Base-by-base conservation (phyloP, 92 coral and sea anemone species). In the Metridium senile region DNA sequence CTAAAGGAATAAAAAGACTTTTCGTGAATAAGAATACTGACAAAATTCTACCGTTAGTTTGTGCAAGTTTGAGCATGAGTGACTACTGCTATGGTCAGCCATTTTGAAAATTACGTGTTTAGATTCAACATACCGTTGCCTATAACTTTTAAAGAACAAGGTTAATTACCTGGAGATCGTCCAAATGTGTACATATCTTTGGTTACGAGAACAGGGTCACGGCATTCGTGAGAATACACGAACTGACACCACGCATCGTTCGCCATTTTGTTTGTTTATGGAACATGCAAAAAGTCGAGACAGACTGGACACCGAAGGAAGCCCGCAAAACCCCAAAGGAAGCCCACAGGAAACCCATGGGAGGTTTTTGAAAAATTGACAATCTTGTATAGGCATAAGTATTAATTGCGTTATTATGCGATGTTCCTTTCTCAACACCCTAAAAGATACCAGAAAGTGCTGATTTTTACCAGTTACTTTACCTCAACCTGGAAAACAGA, bases 201-300 rank as follows among this genome's bases (percentile, higher is more conserved):
- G 11, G 74, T 77, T 18, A 93, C 79, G 19, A 68, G 77, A 27
- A 93, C 65, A 7, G 98, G 98, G 18, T 97, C 85, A 66, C 82
- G 82, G 59, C 86, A 74, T 39, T 81, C 93, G 59, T 86, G 84
- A 0, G 88, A 86, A 33, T 84, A 93, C 43, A 91, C 81, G 49
- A 93, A 76, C 65, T 91, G 97, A 13, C 93, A 89, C 93, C 93
- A 93, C 13, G 28, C 16, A 11, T n/a, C 76, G 33, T 70, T 75
- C 58, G 97, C 97, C 97, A 92, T 92, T 32, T 81, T 81, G 90
- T 74, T 74, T 80, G 70, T 72, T 80, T 62, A 56, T 54, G 61
- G 78, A 45, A 68, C 34, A 30, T 29, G 39, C 22, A 26, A 3
- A 17, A 51, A 56, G 21, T 31, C 16, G 67, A 33, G 54, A 25